phyloP scores from a whole-genome alignment of 1,140 invertebrate genomes.

The Calliopsis andreniformis region DNA sequence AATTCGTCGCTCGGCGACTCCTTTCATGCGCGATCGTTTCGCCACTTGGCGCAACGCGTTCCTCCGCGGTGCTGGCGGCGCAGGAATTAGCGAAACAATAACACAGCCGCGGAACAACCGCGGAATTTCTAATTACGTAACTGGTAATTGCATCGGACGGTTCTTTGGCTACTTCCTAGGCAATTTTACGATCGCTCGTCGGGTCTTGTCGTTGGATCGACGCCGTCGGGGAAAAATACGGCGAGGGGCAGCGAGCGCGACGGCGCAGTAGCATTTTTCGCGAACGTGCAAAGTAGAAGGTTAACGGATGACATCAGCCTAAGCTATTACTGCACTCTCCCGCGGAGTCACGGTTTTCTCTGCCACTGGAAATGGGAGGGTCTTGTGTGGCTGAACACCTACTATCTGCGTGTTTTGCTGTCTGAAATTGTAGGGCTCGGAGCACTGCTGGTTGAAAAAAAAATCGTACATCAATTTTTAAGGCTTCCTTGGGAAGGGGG shows the following conservation, averaged over 20 bases:
- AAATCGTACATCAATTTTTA: no score
- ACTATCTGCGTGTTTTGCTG: no score
- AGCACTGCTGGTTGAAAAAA: no score
- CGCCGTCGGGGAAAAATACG: slow-evolving; percentile 40
- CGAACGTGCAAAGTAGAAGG: slow-evolving; percentile 66
- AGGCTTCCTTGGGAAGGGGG: no score
- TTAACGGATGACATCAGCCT: slow-evolving; percentile 67
- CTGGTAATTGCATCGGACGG: not conserved
- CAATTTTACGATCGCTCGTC: slow-evolving; percentile 12
- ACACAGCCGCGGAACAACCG: slow-evolving; percentile 10
- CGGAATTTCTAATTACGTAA: slow-evolving; percentile 15
- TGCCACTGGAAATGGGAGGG: slow-evolving; percentile 5
- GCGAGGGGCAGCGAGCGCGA: slow-evolving; percentile 12
- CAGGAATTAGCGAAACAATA: slow-evolving; percentile 1
- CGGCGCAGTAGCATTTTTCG: slow-evolving; percentile 41
- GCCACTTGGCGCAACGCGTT: not conserved
- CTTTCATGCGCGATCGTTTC: not conserved
- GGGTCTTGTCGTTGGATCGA: not conserved
- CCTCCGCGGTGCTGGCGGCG: no score
- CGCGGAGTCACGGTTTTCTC: slow-evolving; percentile 54
- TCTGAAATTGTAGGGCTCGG: no score
- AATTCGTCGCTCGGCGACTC: slow-evolving; percentile 29
- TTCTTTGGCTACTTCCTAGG: not conserved
- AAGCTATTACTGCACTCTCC: slow-evolving; percentile 61
- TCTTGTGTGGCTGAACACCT: no score